Conservation (phyloP, 2,113 vertebrate species). For the Jacana jacana region DNA sequence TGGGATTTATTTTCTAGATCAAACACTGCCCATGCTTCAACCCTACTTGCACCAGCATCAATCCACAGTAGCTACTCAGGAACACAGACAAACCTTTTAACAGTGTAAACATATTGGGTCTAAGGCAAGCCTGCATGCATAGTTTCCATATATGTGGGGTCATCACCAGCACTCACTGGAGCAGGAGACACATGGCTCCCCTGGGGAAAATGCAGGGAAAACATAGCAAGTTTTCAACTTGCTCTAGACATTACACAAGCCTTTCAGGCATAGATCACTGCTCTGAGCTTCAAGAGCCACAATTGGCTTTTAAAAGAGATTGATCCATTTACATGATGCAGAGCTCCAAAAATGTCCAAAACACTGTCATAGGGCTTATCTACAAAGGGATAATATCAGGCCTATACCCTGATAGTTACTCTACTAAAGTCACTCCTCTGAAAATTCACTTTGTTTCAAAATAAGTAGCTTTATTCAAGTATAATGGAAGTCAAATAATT, state of each 20-base stretch:
- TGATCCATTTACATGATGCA: background rate
- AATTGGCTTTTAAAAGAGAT: background rate
- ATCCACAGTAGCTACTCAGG: background rate
- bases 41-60: background rate
- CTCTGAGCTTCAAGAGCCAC: background rate
- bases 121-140: fast-evolving
- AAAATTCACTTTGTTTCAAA: background rate
- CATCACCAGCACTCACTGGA: background rate
- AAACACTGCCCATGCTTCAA: background rate
- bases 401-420: background rate
- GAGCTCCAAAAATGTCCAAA: background rate
- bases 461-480: background rate
- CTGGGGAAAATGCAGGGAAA: background rate
- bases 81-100: background rate
- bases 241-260: background rate
- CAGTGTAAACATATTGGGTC: background rate
- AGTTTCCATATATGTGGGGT: fast-evolving
- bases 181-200: fast-evolving
- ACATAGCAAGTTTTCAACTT: background rate
- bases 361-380: background rate
- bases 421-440: background rate
- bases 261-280: background rate
- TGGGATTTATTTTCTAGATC: background rate
- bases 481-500: background rate
- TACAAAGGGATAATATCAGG: background rate